Evolutionary conservation across 2,113 vertebrate species (phyloP), one percentile per base, ranked within the genome.

Genomic region (Thalassoma bifasciatum): DNA sequence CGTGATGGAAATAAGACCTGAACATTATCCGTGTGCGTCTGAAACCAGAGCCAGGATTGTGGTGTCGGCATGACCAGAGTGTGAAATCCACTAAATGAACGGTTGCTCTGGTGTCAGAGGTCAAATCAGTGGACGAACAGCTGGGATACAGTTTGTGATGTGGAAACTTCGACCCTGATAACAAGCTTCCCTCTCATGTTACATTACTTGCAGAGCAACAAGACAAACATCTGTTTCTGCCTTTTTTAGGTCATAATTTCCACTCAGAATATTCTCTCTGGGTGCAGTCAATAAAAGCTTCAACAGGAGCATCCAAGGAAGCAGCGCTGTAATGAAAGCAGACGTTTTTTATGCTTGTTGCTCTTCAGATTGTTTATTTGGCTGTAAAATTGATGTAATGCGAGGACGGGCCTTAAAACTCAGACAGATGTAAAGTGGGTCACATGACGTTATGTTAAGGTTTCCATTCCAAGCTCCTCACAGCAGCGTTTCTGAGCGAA

Each of bases 71-170:
- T 83, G 83, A 80, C 82, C 66, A 10, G 10, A 75, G 85, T 85
- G 89, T 91, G 88, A 90, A 87, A 92, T 87, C 63, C 42, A 60
- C 85, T 90, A 89, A 92, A 87, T 81, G 82, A 92, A 84, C 44
- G 60, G 75, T 75, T 78, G 84, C 85, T 78, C 64, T 56, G 0
- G 72, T 62, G 88, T 92, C 86, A 90, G 47, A 90, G 91, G 91
- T 91, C 66, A 90, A 78, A 58, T 53, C 82, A 57, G 73, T 90
- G 23, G 68, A 26, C 72, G 22, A 68, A 90, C 91, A 92, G 91
- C 89, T 93, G 92, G 88, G 88, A 83, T 77, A 79, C 67, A 87
- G 79, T 83, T 89, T 90, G 71, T 51, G 69, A 38, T 58, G 60
- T 66, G 22, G 57, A 46, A 66, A 60, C 53, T 64, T 62, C 38